Conservation (phyloP, 30 jellyfish, hydroid and myxozoan genomes). For the Rhopilema esculentum region DNA sequence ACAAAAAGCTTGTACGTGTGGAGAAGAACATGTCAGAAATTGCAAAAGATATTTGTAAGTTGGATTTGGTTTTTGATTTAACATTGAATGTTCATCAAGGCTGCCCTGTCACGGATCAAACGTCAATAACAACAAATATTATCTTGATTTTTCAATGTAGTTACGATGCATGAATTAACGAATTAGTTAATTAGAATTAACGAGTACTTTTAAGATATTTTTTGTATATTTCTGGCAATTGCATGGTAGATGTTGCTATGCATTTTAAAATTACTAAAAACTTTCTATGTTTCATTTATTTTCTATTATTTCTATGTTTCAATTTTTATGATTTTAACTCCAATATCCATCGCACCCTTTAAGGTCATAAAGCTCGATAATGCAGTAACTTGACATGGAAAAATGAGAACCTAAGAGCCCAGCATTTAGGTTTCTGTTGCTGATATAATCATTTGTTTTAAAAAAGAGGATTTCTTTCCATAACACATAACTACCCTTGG, state of each 20-base stretch:
- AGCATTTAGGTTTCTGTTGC: background rate
- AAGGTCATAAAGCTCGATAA: background rate
- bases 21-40: conserved; percentile 15
- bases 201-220: too few species aligned
- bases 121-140: background rate
- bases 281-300: too few species aligned
- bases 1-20: conserved; percentile 11
- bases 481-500: background rate
- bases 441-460: background rate
- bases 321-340: too few species aligned
- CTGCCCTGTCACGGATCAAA: background rate
- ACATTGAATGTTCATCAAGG: too few species aligned
- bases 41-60: conserved; percentile 41
- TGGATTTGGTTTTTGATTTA: background rate
- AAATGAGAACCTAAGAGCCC: background rate
- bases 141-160: too few species aligned
- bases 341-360: too few species aligned
- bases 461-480: background rate
- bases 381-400: background rate
- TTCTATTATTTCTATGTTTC: too few species aligned
- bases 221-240: too few species aligned
- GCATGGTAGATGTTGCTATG: too few species aligned
- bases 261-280: too few species aligned
- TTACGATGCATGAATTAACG: too few species aligned
- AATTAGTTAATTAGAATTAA: too few species aligned